phyloP scores from a whole-genome alignment of 2,888 invertebrate species.

The Ormia ochracea region DNA sequence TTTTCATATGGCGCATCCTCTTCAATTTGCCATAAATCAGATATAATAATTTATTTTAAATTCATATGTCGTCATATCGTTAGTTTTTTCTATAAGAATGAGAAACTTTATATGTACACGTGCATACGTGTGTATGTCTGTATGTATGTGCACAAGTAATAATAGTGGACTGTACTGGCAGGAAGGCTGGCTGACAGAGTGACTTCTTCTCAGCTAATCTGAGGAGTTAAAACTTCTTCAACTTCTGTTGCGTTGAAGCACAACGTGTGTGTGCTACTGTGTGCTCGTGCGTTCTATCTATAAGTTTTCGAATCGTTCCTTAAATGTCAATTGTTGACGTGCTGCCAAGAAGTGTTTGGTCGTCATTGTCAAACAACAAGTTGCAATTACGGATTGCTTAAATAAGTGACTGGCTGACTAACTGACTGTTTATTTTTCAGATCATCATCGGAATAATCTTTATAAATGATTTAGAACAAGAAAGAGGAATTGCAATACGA shows the following conservation, averaged over 20 bases:
- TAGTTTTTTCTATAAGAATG: conserved; percentile 58
- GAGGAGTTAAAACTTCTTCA: conserved; percentile 47
- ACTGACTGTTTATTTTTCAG: conserved; percentile 37
- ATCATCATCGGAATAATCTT: conserved; percentile 38
- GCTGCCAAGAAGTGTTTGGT: conserved; percentile 57
- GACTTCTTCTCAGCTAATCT: conserved; percentile 31
- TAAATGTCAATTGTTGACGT: conserved; percentile 47
- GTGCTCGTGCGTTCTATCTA: neutral
- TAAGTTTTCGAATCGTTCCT: neutral
- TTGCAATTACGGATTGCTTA: conserved; percentile 11
- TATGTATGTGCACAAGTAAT: too few species aligned
- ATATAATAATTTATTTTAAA: conserved; percentile 70
- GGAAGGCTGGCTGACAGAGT: neutral
- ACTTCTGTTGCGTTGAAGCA: conserved; percentile 39
- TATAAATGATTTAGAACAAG: conserved; percentile 49
- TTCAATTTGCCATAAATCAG: conserved; percentile 69
- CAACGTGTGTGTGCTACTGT: conserved; percentile 36
- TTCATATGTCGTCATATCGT: conserved; percentile 73
- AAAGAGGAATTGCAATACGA: neutral
- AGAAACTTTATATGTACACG: neutral
- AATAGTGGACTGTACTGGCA: neutral
- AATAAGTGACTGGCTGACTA: neutral
- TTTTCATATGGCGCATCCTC: conserved; percentile 53
- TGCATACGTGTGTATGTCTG: neutral
- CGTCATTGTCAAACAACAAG: conserved; percentile 40